Conservation (phyloP, 2,113 vertebrate genomes). For the Orthochromis malagaraziensis region DNA sequence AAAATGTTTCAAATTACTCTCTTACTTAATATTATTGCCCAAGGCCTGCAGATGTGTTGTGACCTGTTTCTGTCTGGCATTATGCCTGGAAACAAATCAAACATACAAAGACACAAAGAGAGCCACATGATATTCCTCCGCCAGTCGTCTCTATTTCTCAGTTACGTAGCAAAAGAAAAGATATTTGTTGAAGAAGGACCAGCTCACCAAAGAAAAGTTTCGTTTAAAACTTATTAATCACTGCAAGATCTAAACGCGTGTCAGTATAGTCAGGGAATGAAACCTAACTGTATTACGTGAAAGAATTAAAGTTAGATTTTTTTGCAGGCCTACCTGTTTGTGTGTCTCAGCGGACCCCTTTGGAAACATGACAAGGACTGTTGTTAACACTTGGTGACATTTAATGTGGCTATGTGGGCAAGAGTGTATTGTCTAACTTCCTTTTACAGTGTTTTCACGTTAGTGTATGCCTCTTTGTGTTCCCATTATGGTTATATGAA, state of each 20-base stretch:
- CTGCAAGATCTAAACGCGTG: fast-evolving
- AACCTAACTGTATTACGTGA: not conserved
- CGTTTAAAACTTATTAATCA: fast-evolving
- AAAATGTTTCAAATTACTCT: not conserved
- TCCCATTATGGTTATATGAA: not conserved
- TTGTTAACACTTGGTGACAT: not conserved
- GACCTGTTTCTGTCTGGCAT: not conserved
- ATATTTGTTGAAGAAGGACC: not conserved
- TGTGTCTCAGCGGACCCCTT: fast-evolving
- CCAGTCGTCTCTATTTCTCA: not conserved
- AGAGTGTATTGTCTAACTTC: not conserved
- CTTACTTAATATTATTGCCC: not conserved
- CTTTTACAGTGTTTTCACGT: not conserved
- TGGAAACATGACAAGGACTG: not conserved
- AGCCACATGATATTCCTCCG: not conserved
- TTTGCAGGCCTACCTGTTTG: not conserved
- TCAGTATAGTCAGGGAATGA: not conserved
- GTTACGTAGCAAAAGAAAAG: not conserved
- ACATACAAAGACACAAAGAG: not conserved
- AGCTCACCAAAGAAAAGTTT: not conserved
- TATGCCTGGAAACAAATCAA: not conserved
- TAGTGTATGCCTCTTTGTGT: not conserved
- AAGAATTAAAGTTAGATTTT: not conserved
- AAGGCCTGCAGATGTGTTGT: not conserved
- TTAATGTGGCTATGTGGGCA: not conserved